A percentile compares a stretch with the other conserved stretches of the same genome.
phyloP scores from a whole-genome alignment of 23 tunicate species.

The Phallusia fumigata region DNA sequence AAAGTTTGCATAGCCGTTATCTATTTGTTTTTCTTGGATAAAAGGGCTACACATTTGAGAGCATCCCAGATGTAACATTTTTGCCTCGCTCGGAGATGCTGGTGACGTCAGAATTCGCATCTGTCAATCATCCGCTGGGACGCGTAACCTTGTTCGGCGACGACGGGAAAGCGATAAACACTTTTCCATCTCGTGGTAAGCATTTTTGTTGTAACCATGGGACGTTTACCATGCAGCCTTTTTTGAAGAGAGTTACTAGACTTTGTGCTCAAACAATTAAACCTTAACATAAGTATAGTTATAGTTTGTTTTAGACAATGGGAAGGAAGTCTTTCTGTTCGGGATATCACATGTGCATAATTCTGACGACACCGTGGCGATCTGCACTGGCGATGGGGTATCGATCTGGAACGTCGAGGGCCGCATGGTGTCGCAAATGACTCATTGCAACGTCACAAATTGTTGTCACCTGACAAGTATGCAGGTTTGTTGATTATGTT shows the following conservation, averaged over 20 bases:
- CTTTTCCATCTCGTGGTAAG: slow-evolving; percentile 68
- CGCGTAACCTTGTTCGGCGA: slow-evolving; percentile 55
- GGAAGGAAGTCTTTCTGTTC: slow-evolving; percentile 24
- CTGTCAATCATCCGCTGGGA: slow-evolving; percentile 54
- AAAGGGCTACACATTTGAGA: slow-evolving; percentile 50
- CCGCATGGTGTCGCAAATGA: slow-evolving; percentile 42
- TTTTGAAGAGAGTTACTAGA: no score
- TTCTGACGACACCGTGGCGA: slow-evolving; percentile 53
- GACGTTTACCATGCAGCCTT: neutral
- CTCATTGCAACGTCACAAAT: slow-evolving; percentile 43
- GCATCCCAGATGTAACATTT: slow-evolving; percentile 70
- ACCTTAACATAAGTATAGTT: no score
- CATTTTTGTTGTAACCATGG: neutral
- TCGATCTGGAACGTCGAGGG: slow-evolving; percentile 72
- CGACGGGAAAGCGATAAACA: slow-evolving; percentile 43
- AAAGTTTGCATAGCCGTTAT: no score
- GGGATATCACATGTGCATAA: slow-evolving; percentile 36
- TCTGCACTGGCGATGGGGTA: slow-evolving; percentile 79
- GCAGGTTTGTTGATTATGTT: neutral
- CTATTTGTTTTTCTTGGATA: no score
- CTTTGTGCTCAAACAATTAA: no score
- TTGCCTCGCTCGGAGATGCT: slow-evolving; percentile 44
- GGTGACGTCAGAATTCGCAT: slow-evolving; percentile 71
- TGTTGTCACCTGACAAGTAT: slow-evolving; percentile 65
- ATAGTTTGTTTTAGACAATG: no score